Evolutionary conservation across 2,888 invertebrate species (phyloP), one percentile per base, ranked within the genome.

Genomic region (Ephialtes manifestator): DNA sequence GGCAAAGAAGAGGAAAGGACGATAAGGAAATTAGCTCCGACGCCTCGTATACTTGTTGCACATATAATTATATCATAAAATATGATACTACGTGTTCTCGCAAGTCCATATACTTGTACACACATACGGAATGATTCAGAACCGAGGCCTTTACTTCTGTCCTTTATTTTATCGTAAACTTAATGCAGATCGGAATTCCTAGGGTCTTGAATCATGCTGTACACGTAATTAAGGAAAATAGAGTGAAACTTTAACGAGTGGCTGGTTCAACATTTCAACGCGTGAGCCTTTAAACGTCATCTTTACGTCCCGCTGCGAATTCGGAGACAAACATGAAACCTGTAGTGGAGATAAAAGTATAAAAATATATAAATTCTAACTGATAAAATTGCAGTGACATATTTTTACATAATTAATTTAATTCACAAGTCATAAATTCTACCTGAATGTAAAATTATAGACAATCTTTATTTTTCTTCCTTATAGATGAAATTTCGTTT

Each of bases 221-320:
- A 43, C 15, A 43, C 15, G 31, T 24, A 55, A 24, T 55, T 35
- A 67, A 35, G 55, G 20, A 77, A 77, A 82, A 71, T 65, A 55
- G 77, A 74, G 63, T 79, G 46, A 79, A 83, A 78, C 67, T 68
- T 53, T 68, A 79, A 79, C 43, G 79, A 75, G 43, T 75, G 31
- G 31, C 20, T 31, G 39, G 39, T 68, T 20, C 28, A 74, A 74
- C 20, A 53, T 83, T 74, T 78, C 60, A 55, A 67, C 31, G 60
- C 51, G 60, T n/a, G 58, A 15, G 63, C 81, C 20, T 55, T 63
- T 46, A 71, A 55, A 4, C 53, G 13, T 67, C 78, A 58, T 68
- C 60, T 28, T 74, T 24, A 74, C 75, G 75, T 75, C 60, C 72
- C 43, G 74, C 70, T 28, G 79, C 35, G 75, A 79, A 75, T 75